Base-by-base conservation (phyloP, 1,140 invertebrate species). In the Dreissena polymorpha region DNA sequence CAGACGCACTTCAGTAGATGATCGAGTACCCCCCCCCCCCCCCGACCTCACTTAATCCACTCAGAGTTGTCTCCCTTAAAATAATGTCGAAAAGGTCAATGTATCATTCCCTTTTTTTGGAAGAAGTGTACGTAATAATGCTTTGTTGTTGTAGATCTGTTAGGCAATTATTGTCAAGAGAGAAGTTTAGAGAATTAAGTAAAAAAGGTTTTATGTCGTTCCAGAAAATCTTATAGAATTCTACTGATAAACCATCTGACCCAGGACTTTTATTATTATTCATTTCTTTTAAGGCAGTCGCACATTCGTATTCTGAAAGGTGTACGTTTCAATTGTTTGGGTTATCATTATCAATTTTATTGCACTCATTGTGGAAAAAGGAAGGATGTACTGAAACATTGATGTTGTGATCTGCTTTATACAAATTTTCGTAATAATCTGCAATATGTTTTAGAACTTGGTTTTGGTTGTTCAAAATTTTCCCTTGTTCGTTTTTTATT, bases 201-300 rank as follows among this genome's bases (percentile, higher is more conserved):
- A 82, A 6, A 82, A 55, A 73, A 14, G 51, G 8, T 55, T 63
- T 71, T 21, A 82, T 23, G 21, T 67, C 65, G 7, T 18, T 73
- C 79, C 70, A 82, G 68, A 82, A 82, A 8, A 74, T 18, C 57
- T 82, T 82, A 18, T 51, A 76, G 50, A 76, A 8, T 21, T 49
- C 16, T 39, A 14, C 25, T 16, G 13, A 49, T 53, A 67, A 82
- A 25, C 77, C 67, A 7, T 27, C 53, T n/a, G 27, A 71, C 13
- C 55, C 77, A 0, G 77, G 67, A 21, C 23, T 49, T 71, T 55
- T 6, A n/a, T 70, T 39, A 70, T 80, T 80, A 71, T 70, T 71
- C 77, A 71, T 80, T 25, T 71, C 57, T 49, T 70, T 60, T 18
- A 76, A n/a, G 10, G 63, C 50, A 16, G 0, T 23, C 29, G 23